Base-by-base conservation (phyloP, 2,888 invertebrate genomes). In the Drosophila affinis region DNA sequence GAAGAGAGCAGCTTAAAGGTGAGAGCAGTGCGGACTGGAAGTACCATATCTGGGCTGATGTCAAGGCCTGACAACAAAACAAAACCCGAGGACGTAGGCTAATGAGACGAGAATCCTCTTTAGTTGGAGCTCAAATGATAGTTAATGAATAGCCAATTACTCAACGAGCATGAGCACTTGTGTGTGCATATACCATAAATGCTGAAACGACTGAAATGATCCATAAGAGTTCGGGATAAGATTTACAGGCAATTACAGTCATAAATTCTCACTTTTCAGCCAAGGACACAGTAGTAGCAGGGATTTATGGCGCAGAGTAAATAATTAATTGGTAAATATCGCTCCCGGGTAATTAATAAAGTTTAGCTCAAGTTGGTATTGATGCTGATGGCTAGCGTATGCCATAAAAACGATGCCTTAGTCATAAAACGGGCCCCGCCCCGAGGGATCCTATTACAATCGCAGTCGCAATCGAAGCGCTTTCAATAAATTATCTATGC, bases 401-500 rank as follows among this genome's bases (percentile, higher is more conserved):
- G 70, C 29, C 45, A 52, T 67, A 62, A 62, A 56, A 55, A 55
- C n/a, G 7, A 85, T 73, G 73, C 80, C 73, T 69, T 55, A 64
- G 71, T 71, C 84, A 72, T 83, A 85, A 83, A 83, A 81, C 70
- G 82, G 5, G 5, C 24, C 32, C 32, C 32, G 27, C 49, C 51
- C 39, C 29, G 56, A 60, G 34, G 14, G 48, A 53, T 10, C 55
- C 21, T 29, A 24, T 18, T 17, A 12, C 44, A 48, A 9, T 7
- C 53, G 46, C 83, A 83, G 69, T 7, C 53, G 46, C 83, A 83
- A 71, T 75, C 75, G 77, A 76, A 76, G 76, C 71, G 78, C 83
- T 79, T 78, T 79, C 88, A 82, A 80, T 86, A 83, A 86, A 86
- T 88, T 88, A 83, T 84, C 88, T 44, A 80, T 86, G 88, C 81